Base-by-base conservation (phyloP, 2,797 vertebrate species). In the Acanthurus tractus region DNA sequence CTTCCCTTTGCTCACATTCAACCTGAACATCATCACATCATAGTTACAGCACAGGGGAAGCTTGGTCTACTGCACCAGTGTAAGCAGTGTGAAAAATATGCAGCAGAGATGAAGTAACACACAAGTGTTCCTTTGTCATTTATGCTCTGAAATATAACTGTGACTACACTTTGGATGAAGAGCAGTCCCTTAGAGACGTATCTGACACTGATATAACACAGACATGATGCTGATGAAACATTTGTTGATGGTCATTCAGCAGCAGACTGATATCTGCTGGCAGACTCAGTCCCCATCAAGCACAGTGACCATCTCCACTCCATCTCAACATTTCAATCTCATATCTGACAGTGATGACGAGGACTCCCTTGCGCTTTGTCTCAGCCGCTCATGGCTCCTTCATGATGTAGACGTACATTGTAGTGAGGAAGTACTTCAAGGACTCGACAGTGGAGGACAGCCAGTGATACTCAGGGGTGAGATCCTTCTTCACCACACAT, bases 401-500 rank as follows among this genome's bases (percentile, higher is more conserved):
- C 89, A 98, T 92, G 83, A 99, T 80, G 87, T 97, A 94, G 23
- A 98, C 96, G 88, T 99, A 96, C 67, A 97, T 68, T 0, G 97
- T 95, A 65, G 97, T 98, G 77, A 99, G 93, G 88, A 97, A 96
- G 82, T 97, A 97, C 29, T 96, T 97, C 23, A 97, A 92, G 72
- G 96, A 96, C 76, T 96, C 96, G 6, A 97, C 49, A 1, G 92
- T 82, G 0, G 96, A 95, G 53, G 96, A 94, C 0, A 98, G 91
- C 98, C 97, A 99, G 87, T 96, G 95, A 18, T 96, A 92, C 36
- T 94, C 95, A 36, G 96, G 92, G 56, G 80, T 89, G 8, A 96
- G 91, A 53, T 99, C 96, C 1, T 92, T 94, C 81, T 94, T 97
- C 86, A 97, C 96, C 87, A 99, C 97, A 5, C 98, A 99, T 77